These are phyloP conservation scores for Camponotus pennsylvanicus DNA, from an alignment of 1,140 invertebrate species.

Conservation along the genomic window DNA sequence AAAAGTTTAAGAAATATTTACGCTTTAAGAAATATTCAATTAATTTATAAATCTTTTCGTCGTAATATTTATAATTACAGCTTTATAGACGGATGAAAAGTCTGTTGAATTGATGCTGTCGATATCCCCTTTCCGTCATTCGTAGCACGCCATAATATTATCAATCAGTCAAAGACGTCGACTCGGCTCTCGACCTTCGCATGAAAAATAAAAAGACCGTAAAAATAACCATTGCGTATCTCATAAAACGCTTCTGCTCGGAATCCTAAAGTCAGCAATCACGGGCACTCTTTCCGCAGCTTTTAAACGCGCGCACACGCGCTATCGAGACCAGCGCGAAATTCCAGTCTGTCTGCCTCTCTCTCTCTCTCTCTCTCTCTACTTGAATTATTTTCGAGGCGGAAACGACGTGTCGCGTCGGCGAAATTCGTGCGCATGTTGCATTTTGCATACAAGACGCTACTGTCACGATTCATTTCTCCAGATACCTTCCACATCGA, in stretches of 20 bases:
- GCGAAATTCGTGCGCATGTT: constrained; percentile 49
- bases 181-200: neutral
- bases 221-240: constrained; percentile 7
- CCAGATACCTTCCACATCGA: neutral
- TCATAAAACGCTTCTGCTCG: constrained; percentile 17
- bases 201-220: constrained; percentile 40
- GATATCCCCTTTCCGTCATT: neutral
- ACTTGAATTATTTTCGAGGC: constrained; percentile 36
- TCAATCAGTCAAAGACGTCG: constrained; percentile 2
- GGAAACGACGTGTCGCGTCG: constrained; percentile 32
- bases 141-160: constrained; percentile 12
- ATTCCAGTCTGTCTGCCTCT: constrained; percentile 9
- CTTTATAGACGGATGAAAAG: neutral
- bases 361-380: neutral
- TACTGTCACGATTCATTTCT: constrained; percentile 47
- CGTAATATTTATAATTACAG: neutral
- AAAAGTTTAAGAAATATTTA: neutral
- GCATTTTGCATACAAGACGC: constrained; percentile 43
- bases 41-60: neutral
- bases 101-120: neutral
- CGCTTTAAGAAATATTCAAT: constrained; percentile 16
- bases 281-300: neutral
- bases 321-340: constrained; percentile 44
- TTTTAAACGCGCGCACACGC: constrained; percentile 25
- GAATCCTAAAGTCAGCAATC: constrained; percentile 46